These are phyloP conservation scores for Megaceryle torquata DNA, from an alignment of 2,113 vertebrate species.

Conservation along the genomic window DNA sequence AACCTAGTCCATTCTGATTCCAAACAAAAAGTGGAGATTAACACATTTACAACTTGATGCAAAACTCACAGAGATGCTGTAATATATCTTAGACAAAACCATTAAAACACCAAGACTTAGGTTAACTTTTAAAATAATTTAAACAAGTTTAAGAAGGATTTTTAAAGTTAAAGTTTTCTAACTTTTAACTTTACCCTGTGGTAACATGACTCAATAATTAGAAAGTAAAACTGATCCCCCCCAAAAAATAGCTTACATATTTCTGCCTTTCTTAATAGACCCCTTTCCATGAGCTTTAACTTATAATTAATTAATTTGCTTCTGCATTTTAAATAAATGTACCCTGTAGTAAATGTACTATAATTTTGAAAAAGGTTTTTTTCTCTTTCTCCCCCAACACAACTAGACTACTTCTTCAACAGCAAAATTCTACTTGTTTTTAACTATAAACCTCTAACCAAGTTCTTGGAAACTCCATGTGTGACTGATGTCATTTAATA, in stretches of 20 bases:
- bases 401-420: neutral
- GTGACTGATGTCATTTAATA: neutral
- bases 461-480: neutral
- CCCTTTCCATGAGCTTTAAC: neutral
- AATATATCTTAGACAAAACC: neutral
- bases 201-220: neutral
- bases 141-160: neutral
- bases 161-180: neutral
- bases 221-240: neutral
- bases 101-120: neutral
- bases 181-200: neutral
- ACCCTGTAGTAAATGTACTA: neutral
- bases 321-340: neutral
- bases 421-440: neutral
- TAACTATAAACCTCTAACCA: neutral
- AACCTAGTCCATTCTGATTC: neutral
- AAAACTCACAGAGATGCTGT: neutral
- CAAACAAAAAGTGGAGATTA: neutral
- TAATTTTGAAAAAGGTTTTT: neutral
- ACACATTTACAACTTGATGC: neutral
- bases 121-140: neutral
- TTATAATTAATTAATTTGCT: neutral
- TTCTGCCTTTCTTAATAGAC: neutral
- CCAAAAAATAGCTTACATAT: neutral
- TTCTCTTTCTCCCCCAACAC: neutral